These are phyloP conservation scores for Rhea pennata DNA, from an alignment of 2,113 vertebrate genomes.

Conservation along the genomic window DNA sequence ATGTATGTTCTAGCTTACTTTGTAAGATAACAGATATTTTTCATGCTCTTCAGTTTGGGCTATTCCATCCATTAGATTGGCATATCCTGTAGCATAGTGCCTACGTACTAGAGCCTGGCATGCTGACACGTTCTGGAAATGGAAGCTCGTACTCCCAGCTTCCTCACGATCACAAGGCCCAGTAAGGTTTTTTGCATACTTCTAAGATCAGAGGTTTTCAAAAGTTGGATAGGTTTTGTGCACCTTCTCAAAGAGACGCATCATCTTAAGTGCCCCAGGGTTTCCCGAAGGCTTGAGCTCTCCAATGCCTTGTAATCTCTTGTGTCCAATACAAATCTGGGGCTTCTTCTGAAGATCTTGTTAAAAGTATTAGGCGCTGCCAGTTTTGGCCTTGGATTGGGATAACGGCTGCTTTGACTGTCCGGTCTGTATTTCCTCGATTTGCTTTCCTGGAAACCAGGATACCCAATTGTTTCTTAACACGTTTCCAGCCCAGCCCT, in stretches of 20 bases:
- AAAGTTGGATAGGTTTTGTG: not conserved
- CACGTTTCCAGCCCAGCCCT: not conserved
- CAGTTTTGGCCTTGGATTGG: not conserved
- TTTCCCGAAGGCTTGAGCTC: not conserved
- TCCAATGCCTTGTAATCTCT: not conserved
- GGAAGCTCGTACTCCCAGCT: not conserved
- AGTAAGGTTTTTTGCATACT: not conserved
- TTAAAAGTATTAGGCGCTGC: not conserved
- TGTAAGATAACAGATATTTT: not conserved
- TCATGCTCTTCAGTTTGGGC: not conserved
- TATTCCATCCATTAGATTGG: not conserved
- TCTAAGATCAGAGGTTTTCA: not conserved
- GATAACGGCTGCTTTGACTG: not conserved
- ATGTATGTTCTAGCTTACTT: not conserved
- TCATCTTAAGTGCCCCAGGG: not conserved
- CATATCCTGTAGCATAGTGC: not conserved
- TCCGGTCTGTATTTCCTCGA: not conserved
- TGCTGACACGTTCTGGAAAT: not conserved
- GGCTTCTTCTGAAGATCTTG: not conserved
- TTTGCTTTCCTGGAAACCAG: not conserved
- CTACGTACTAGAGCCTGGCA: rapidly evolving
- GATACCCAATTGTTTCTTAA: not conserved
- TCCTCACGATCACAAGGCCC: not conserved
- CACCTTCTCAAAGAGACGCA: rapidly evolving
- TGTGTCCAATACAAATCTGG: not conserved